These are phyloP conservation scores for Indicator maculatus DNA, from an alignment of 2,113 vertebrate species.

Conservation along the genomic window DNA sequence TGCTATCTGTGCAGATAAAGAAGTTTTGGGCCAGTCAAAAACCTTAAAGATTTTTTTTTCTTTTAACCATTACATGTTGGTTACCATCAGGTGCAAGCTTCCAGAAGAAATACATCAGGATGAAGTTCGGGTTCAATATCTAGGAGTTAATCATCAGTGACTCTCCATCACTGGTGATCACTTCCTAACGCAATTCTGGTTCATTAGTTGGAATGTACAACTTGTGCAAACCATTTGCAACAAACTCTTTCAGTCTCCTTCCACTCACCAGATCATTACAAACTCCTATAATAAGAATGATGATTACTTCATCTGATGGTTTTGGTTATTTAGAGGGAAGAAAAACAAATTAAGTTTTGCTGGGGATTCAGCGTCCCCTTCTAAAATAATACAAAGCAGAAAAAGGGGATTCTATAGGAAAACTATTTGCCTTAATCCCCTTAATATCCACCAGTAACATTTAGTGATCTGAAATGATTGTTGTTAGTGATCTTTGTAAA, in stretches of 20 bases:
- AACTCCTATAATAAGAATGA: not conserved
- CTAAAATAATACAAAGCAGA: not conserved
- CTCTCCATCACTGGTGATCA: not conserved
- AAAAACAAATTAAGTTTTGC: no score
- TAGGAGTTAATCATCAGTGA: not conserved
- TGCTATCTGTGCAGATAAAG: not conserved
- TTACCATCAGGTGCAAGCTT: not conserved
- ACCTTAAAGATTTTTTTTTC: not conserved
- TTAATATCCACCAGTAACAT: not conserved
- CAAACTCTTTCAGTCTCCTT: not conserved
- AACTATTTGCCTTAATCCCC: not conserved
- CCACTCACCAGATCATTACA: not conserved
- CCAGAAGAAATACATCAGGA: not conserved
- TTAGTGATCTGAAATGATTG: not conserved
- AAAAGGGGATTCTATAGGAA: not conserved
- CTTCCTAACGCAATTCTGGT: not conserved
- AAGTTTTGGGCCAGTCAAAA: not conserved
- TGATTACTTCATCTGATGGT: not conserved
- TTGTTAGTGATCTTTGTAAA: not conserved
- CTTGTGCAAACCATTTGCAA: not conserved
- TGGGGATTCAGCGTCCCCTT: not conserved
- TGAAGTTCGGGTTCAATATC: not conserved
- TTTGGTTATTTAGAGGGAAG: not conserved
- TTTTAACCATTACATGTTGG: not conserved
- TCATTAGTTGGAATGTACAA: not conserved